Evolutionary conservation across 2,888 invertebrate species (phyloP), one percentile per base, ranked within the genome.

Genomic region (Chloromyia formosa): DNA sequence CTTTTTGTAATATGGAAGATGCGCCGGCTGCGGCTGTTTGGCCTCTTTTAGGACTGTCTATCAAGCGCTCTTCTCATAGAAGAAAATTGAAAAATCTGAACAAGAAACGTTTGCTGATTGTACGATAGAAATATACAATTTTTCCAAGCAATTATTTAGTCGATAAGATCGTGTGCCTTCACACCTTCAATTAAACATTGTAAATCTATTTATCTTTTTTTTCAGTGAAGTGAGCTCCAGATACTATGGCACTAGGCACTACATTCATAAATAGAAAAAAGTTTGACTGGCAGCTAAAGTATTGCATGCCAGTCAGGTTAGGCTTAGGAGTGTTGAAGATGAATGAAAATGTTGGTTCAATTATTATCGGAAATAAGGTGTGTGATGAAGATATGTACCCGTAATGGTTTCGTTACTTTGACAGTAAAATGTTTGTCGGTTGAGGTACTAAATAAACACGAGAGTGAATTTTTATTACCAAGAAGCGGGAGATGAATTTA

Each of bases 131-230:
- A 40, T 56, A 40, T 56, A 71, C 27, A 35, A 4, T 71, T 71
- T 71, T 71, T 58, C 71, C 40, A 58, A 71, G 71, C 56, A 71
- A 56, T 71, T 71, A 71, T 40, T 54, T 68, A 20, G 7, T 10
- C 35, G 71, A 71, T 71, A 71, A 71, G 71, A 71, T 71, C 71
- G 71, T 66, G 71, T 66, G 56, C 23, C 56, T 71, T 71, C 56
- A 71, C 71, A 71, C 71, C 71, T 71, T 71, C 71, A 71, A 71
- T 71, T 71, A 71, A 56, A 71, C 40, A 35, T 71, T 71, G 40
- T 56, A 14, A 5, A 71, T 20, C 35, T 42, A 1, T 53, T 54
- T 20, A 14, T 60, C 27, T 22, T 60, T 53, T 53, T 56, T 56
- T 16, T 56, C 2, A 18, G 56, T 56, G 9, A 16, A 18, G 9